Evolutionary conservation across 2,888 invertebrate species (phyloP).

Genomic region (Lissonota sp.): DNA sequence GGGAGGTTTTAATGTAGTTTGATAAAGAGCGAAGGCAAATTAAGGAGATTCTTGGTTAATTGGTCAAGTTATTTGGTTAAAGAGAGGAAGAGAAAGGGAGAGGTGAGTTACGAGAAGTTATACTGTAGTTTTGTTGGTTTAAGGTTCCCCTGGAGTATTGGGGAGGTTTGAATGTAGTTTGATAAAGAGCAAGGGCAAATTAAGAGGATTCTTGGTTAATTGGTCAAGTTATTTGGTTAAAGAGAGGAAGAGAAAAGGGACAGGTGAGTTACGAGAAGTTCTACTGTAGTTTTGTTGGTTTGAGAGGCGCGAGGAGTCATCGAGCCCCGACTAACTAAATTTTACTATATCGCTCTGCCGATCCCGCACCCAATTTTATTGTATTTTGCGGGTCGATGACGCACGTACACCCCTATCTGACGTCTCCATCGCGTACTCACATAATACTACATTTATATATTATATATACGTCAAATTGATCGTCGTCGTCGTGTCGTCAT

Average conservation of each 20-base stretch:
- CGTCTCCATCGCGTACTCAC: neutral
- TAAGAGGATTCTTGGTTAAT: neutral
- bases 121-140: too few species aligned
- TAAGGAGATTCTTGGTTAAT: neutral
- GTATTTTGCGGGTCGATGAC: conserved; percentile 26
- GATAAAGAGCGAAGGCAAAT: too few species aligned
- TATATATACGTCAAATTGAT: neutral
- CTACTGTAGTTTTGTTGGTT: neutral
- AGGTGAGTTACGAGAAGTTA: too few species aligned
- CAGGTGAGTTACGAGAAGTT: too few species aligned
- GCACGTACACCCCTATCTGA: conserved; percentile 5
- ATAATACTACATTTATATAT: too few species aligned
- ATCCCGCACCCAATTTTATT: conserved; percentile 13
- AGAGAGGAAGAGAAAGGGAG: too few species aligned
- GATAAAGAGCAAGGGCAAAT: too few species aligned
- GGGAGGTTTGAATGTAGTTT: too few species aligned
- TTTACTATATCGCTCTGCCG: conserved; percentile 12
- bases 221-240: neutral
- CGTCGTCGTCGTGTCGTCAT: conserved; percentile 22
- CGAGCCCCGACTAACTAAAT: conserved; percentile 4
- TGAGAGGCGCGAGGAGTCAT: conserved; percentile 19
- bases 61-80: neutral
- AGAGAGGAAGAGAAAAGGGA: too few species aligned
- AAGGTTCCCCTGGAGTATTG: too few species aligned
- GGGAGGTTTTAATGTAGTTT: too few species aligned